Evolutionary conservation across 1,140 invertebrate species (phyloP).

Genomic region (Andrena cerasifolii): DNA sequence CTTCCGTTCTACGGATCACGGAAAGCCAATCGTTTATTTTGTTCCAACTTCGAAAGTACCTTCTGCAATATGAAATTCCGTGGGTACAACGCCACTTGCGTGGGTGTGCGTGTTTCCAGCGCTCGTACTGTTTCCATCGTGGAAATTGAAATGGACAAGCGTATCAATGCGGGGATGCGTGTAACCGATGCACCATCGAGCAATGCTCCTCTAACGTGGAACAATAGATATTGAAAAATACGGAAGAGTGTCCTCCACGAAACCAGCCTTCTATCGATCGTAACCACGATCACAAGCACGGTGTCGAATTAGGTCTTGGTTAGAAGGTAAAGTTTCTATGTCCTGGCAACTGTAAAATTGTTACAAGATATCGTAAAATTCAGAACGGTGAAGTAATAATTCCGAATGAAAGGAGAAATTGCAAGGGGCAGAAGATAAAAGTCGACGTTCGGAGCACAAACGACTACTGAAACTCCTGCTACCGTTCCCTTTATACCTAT

Average conservation of each 20-base stretch:
- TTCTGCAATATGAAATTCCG: constrained; percentile 13
- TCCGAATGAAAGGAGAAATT: background rate
- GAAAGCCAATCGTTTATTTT: constrained; percentile 23
- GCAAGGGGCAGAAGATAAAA: background rate
- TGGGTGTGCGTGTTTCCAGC: background rate
- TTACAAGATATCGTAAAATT: too few relatives aligned
- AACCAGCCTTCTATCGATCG: too few relatives aligned
- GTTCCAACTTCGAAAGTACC: background rate
- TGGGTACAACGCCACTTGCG: background rate
- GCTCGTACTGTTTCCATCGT: background rate
- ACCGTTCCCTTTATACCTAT: background rate
- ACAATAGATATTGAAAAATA: background rate
- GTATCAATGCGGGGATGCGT: background rate
- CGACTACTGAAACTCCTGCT: background rate
- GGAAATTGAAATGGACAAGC: background rate
- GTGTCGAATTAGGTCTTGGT: too few relatives aligned
- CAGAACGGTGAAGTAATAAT: too few relatives aligned
- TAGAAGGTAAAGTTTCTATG: too few relatives aligned
- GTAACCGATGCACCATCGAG: too few relatives aligned
- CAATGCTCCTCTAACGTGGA: background rate
- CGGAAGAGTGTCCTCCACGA: too few relatives aligned
- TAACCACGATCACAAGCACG: too few relatives aligned
- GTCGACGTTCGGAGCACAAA: background rate
- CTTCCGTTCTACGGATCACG: constrained; percentile 5
- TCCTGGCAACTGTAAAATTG: too few relatives aligned